These are phyloP conservation scores for Pterocles gutturalis DNA, from an alignment of 2,113 vertebrate genomes.

Conservation along the genomic window DNA sequence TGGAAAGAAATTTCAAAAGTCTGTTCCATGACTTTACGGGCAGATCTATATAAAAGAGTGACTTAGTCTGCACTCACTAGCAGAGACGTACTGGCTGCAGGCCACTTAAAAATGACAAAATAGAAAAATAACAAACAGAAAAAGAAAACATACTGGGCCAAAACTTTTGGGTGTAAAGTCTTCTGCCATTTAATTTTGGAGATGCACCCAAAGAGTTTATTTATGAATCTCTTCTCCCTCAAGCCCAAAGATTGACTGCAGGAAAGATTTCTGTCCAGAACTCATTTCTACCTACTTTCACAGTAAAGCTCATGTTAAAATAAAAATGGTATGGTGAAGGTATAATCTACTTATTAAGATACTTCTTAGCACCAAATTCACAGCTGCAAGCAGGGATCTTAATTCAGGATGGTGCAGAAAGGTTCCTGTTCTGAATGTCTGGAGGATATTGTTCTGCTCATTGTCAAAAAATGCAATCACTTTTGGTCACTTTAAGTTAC, in stretches of 20 bases:
- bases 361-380: not conserved
- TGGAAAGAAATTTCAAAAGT: slow-evolving; percentile 34
- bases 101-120: slow-evolving; percentile 25
- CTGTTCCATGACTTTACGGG: slow-evolving; percentile 36
- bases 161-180: not conserved
- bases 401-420: not conserved
- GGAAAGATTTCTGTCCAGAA: not conserved
- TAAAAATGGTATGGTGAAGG: not conserved
- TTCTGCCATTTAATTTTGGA: slow-evolving; percentile 19
- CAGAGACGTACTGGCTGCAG: slow-evolving; percentile 28
- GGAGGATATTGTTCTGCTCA: not conserved
- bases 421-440: not conserved
- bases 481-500: slow-evolving; percentile 21
- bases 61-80: slow-evolving; percentile 50
- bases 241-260: not conserved
- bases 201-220: not conserved
- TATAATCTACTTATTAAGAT: not conserved
- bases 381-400: not conserved
- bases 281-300: not conserved
- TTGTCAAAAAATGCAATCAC: slow-evolving; percentile 4
- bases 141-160: slow-evolving; percentile 2
- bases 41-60: slow-evolving; percentile 44
- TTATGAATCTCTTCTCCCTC: not conserved
- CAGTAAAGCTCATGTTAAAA: not conserved
- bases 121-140: slow-evolving; percentile 29